A percentile compares a stretch with the other conserved stretches of the same genome.
Evolutionary conservation across 2,888 invertebrate genomes (phyloP).

Genomic region (Volucella zonaria): DNA sequence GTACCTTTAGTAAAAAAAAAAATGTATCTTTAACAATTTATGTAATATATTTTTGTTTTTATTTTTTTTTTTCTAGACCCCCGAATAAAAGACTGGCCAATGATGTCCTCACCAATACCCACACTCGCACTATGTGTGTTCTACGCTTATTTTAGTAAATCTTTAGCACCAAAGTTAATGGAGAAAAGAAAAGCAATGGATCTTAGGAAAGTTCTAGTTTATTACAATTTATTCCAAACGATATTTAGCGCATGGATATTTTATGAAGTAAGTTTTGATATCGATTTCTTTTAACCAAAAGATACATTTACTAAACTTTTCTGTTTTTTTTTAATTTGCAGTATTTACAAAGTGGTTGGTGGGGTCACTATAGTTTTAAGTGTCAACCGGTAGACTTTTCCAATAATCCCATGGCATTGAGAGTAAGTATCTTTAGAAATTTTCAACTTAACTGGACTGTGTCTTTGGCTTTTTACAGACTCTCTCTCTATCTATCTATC

Average conservation of each 20-base stretch:
- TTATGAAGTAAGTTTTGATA: slow-evolving; percentile 88
- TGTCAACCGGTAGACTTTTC: slow-evolving; percentile 96
- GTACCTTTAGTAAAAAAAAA: not conserved
- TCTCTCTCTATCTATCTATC: not conserved
- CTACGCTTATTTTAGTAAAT: slow-evolving; percentile 92
- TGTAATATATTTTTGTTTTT: not conserved
- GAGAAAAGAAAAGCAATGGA: slow-evolving; percentile 94
- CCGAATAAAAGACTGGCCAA: slow-evolving; percentile 92
- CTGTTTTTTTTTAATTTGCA: slow-evolving; percentile 77
- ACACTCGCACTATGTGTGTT: slow-evolving; percentile 91
- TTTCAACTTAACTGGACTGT: not conserved
- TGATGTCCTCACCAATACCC: slow-evolving; percentile 95
- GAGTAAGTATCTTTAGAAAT: slow-evolving; percentile 83
- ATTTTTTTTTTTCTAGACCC: slow-evolving; percentile 87
- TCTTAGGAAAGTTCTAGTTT: slow-evolving; percentile 89
- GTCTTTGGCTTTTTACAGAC: slow-evolving; percentile 2
- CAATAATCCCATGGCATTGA: slow-evolving; percentile 87
- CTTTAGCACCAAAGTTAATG: slow-evolving; percentile 93
- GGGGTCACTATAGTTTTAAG: slow-evolving; percentile 89
- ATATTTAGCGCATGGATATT: slow-evolving; percentile 95
- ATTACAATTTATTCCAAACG: slow-evolving; percentile 95
- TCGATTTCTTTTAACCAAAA: not conserved
- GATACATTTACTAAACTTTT: too few species aligned
- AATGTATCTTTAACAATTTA: slow-evolving; percentile 5
- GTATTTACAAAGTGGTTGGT: slow-evolving; percentile 89